Base-by-base conservation (phyloP, 1,140 invertebrate species). In the Drosophila repleta region DNA sequence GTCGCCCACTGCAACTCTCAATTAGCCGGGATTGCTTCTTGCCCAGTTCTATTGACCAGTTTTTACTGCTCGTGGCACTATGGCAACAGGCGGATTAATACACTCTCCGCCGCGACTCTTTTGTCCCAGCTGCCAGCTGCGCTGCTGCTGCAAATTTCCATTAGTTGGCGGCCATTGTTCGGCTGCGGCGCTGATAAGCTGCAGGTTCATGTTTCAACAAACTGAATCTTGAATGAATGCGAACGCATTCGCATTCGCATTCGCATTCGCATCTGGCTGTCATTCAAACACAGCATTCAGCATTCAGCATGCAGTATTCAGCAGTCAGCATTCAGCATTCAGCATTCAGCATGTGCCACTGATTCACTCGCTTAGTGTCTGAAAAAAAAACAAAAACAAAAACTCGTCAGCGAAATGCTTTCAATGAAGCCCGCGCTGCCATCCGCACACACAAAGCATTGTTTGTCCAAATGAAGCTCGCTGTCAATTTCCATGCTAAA, bases 101-200 rank as follows among this genome's bases (percentile, higher is more conserved):
- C 60, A 11, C 51, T 32, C 37, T 65, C 43, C 52, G 21, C 7
- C 15, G 11, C 4, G 39, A 15, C 39, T 15, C 39, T 6, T 41
- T 17, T n/a, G n/a, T n/a, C n/a, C n/a, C 48, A 29, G 26, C 20
- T 51, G 45, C 53, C 15, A 45, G 4, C 3, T 5, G 6, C 6
- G 6, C 24, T 21, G 64, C 35, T 52, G 35, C 65, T 15, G 39
- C 39, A 17, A 60, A 56, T 71, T 65, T 65, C 68, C 68, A 65
- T 71, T 71, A 64, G 67, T 64, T 57, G 61, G 10, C 10, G n/a
- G 43, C 32, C 61, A 70, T 70, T 70, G 61, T 65, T 64, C 55
- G 45, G 55, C 51, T 41, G 49, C 52, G 56, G 67, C 32, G 20
- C 49, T 56, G 67, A 70, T 65, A 71, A 71, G 61, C 68, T 56